These are phyloP conservation scores for Musca vetustissima DNA, from an alignment of 1,140 invertebrate species.

Conservation along the genomic window DNA sequence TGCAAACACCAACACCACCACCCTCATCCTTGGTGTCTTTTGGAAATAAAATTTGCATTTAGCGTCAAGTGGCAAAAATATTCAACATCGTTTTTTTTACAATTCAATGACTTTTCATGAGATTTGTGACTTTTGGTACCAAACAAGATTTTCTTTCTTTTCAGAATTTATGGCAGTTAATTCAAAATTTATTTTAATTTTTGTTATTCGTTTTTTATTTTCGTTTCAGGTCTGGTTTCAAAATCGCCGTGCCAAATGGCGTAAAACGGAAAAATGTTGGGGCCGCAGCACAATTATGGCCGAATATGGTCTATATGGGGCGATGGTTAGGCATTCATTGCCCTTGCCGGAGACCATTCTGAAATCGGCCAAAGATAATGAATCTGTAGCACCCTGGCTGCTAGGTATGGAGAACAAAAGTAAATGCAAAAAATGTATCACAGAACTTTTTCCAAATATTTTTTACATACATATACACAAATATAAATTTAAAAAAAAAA, in stretches of 20 bases:
- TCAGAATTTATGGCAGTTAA: not conserved
- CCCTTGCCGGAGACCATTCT: slow-evolving; percentile 97
- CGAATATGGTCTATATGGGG: slow-evolving; percentile 98
- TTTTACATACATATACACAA: too few relatives aligned
- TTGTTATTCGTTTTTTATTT: not conserved
- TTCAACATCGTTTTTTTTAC: not conserved
- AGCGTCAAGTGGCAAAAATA: not conserved
- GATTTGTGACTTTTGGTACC: not conserved
- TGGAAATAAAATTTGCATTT: slow-evolving; percentile 10
- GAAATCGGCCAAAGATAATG: slow-evolving; percentile 93
- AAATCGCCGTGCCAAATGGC: slow-evolving; percentile 96
- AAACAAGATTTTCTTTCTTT: not conserved
- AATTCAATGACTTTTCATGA: not conserved
- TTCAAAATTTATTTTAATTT: not conserved
- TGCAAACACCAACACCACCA: too few relatives aligned
- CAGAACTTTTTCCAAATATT: slow-evolving; percentile 28
- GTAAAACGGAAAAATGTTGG: slow-evolving; percentile 99
- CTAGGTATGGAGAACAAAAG: slow-evolving; percentile 74
- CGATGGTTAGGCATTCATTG: slow-evolving; percentile 97
- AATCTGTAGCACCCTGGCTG: slow-evolving; percentile 97
- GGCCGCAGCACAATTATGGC: slow-evolving; percentile 99
- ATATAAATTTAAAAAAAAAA: too few relatives aligned
- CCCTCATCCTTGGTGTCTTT: not conserved
- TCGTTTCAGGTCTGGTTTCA: slow-evolving; percentile 60
- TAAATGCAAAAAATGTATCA: slow-evolving; percentile 56